Evolutionary conservation across 2,888 invertebrate genomes (phyloP).

Genomic region (Hirtodrosophila trivittata): DNA sequence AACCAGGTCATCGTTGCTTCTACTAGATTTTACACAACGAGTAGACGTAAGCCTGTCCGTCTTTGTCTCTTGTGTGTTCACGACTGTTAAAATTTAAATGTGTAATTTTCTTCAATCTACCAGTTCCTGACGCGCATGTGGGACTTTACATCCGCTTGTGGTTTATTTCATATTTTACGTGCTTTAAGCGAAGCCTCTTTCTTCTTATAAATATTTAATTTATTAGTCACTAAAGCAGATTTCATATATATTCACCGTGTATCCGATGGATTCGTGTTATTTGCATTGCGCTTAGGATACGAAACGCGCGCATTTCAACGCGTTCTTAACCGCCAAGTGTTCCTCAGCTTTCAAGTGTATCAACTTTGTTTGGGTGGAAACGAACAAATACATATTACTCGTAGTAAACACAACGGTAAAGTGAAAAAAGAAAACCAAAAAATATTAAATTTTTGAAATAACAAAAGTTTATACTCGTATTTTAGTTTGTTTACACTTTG

Average conservation of each 20-base stretch:
- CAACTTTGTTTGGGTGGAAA: too few relatives aligned
- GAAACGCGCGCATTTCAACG: slow-evolving; percentile 3
- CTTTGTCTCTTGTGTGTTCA: too few relatives aligned
- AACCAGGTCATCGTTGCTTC: too few relatives aligned
- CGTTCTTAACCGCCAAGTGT: slow-evolving; percentile 4
- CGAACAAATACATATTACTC: too few relatives aligned
- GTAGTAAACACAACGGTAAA: too few relatives aligned
- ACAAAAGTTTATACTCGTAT: slow-evolving; percentile 26
- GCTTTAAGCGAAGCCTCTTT: slow-evolving; percentile 15
- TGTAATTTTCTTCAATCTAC: too few relatives aligned
- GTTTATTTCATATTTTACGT: slow-evolving; percentile 21
- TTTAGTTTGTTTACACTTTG: slow-evolving; percentile 58
- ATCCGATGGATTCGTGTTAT: slow-evolving; percentile 33
- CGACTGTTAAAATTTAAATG: not conserved
- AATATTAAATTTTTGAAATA: slow-evolving; percentile 34
- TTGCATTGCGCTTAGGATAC: slow-evolving; percentile 45
- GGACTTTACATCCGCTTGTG: slow-evolving; percentile 27
- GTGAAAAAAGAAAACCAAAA: too few relatives aligned
- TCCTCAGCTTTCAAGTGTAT: slow-evolving; percentile 2
- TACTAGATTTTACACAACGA: too few relatives aligned
- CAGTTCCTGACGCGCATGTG: not conserved
- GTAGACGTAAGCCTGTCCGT: too few relatives aligned
- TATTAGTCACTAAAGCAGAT: not conserved
- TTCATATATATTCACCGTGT: slow-evolving; percentile 15
- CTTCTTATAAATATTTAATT: slow-evolving; percentile 17